phyloP scores from a whole-genome alignment of 2,797 vertebrate genomes.

The Periparus ater region DNA sequence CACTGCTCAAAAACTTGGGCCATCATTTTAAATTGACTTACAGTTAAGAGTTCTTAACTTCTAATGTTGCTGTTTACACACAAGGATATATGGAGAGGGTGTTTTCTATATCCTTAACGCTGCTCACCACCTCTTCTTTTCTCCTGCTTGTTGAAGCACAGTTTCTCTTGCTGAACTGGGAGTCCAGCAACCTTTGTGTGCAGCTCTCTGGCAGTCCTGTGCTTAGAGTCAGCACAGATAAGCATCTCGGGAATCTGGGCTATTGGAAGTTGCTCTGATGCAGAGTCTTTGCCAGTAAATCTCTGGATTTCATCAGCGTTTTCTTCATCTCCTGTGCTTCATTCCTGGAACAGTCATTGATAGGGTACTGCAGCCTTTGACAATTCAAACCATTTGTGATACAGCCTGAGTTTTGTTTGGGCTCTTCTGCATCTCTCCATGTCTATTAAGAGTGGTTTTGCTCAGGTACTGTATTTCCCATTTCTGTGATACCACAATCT shows the following conservation, averaged over 20 bases:
- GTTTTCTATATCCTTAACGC: neutral
- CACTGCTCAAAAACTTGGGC: neutral
- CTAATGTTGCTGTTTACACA: neutral
- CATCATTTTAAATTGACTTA: neutral
- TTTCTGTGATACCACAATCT: neutral
- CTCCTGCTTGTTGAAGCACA: neutral
- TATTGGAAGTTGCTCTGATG: neutral
- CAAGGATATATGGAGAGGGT: neutral
- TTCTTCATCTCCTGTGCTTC: neutral
- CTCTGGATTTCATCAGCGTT: neutral
- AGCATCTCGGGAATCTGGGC: neutral
- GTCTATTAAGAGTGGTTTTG: neutral
- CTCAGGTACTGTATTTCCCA: accelerated
- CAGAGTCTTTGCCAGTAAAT: neutral
- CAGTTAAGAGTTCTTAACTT: neutral
- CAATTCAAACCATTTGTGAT: neutral
- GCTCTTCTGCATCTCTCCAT: neutral
- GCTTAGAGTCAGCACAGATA: neutral
- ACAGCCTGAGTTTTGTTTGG: neutral
- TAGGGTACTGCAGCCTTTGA: neutral
- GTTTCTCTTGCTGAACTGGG: neutral
- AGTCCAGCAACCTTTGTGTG: neutral
- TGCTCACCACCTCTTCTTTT: neutral
- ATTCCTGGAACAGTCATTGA: neutral
- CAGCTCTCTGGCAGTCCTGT: neutral